Evolutionary conservation across 1,140 invertebrate species (phyloP), one percentile per base, ranked within the genome.

Genomic region (Protaetia brevitarsis): DNA sequence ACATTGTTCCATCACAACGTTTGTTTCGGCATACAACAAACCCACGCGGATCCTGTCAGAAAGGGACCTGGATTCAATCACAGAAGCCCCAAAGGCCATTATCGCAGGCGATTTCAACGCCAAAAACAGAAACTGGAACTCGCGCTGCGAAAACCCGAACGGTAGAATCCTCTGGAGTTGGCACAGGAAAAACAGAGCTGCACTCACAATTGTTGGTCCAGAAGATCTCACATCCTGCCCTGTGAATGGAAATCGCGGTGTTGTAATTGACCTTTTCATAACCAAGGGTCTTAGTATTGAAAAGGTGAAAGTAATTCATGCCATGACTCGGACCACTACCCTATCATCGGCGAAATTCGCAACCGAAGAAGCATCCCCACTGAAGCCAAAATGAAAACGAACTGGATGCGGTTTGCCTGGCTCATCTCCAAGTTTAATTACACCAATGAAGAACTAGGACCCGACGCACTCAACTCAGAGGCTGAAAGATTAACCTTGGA

Each of bases 51-150:
- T 19, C 3, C 11, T 45, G 13, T n/a, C 3, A 2, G 2, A 8
- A 6, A 21, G 3, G 2, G 37, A 45, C 13, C 2, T 45, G 37
- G 37, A 16, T 2, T 3, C 2, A 13, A 34, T 62, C n/a, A 2
- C 26, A 2, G n/a, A 4, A 5, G 2, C 5, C 31, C n/a, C 29
- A 4, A 62, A 13, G 16, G 36, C 19, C 5, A 4, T 62, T 4
- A 16, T 62, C 7, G 60, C 26, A 6, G 60, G 60, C n/a, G 60
- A 62, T 31, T 23, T 31, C 2, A 62, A 62, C 29, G 60, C 60
- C 29, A 62, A 62, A 62, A 27, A 30, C 30, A 16, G 10, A 10
- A 10, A 27, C 19, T 62, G 60, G 60, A 31, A 31, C 6, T 23
- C 29, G 6, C 26, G 60, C 1, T 16, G 5, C 21, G 2, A 29